These are phyloP conservation scores for Cebus imitator DNA, from an alignment of 2,113 vertebrate species.

Conservation along the genomic window DNA sequence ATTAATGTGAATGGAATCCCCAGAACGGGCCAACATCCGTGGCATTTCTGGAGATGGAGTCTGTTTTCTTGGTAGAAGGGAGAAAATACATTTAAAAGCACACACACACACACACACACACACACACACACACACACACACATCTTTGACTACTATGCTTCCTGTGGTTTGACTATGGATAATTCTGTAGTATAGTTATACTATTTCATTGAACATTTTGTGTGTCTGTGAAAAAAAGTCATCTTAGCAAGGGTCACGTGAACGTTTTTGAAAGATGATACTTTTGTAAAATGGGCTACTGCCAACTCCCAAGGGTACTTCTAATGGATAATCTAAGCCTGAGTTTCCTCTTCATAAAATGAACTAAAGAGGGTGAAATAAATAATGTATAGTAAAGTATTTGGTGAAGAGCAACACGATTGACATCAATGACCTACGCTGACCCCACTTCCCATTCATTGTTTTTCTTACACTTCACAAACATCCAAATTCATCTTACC, in stretches of 20 bases:
- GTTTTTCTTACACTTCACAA: background rate
- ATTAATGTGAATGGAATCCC: background rate
- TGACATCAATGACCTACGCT: rapidly evolving
- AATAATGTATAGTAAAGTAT: too few relatives aligned
- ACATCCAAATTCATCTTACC: background rate
- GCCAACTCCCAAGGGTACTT: background rate
- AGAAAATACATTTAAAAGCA: background rate
- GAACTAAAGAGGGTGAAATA: background rate
- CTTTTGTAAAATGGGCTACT: background rate
- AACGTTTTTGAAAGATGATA: background rate
- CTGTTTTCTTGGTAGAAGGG: background rate
- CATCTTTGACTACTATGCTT: background rate
- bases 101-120: too few relatives aligned
- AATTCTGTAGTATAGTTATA: background rate
- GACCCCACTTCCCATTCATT: background rate
- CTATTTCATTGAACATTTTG: background rate
- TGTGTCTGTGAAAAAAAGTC: background rate
- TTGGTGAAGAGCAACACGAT: background rate
- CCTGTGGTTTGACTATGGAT: background rate
- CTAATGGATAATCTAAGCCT: background rate
- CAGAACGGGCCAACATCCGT: background rate
- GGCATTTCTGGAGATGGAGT: background rate
- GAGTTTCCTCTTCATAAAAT: background rate
- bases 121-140: too few relatives aligned
- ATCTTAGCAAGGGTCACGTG: background rate